Percentiles rank a stretch among this genome's conserved stretches.
phyloP scores from a whole-genome alignment of 2,113 vertebrate species.

The Hemicordylus capensis region DNA sequence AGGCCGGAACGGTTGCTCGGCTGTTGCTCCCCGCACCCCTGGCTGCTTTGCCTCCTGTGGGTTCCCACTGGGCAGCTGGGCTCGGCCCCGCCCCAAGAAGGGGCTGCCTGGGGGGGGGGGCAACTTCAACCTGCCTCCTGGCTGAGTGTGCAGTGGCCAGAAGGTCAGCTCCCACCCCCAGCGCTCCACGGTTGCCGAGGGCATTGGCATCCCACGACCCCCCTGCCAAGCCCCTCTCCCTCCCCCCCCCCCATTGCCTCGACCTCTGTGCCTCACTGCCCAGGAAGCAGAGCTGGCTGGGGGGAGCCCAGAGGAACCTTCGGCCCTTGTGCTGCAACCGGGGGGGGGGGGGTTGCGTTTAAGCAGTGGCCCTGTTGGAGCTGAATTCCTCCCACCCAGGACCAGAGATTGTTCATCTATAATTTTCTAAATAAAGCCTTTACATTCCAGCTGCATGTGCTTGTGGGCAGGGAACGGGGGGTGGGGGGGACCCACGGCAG shows the following conservation, averaged over 20 bases:
- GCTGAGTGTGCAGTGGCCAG: too few species aligned
- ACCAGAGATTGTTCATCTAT: neutral
- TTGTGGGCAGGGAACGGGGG: too few species aligned
- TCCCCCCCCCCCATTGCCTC: neutral
- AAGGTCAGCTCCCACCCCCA: neutral
- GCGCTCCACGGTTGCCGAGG: neutral
- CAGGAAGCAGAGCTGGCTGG: fast-evolving
- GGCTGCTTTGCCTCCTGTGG: too few species aligned
- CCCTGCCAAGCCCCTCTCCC: too few species aligned
- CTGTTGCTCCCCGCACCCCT: too few species aligned
- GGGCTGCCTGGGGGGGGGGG: too few species aligned
- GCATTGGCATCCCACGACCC: too few species aligned
- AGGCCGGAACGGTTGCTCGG: too few species aligned
- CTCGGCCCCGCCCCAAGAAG: too few species aligned
- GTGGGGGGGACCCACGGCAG: too few species aligned
- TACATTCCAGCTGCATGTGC: neutral
- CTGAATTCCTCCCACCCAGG: neutral
- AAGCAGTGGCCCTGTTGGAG: neutral
- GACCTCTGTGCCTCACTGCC: neutral
- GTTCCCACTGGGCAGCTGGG: too few species aligned
- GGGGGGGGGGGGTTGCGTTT: neutral
- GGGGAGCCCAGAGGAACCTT: fast-evolving
- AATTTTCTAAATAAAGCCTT: constrained; percentile 66
- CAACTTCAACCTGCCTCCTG: too few species aligned
- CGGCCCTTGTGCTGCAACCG: fast-evolving